Conservation (phyloP, 2,888 invertebrate species). For the Monochamus alternatus region DNA sequence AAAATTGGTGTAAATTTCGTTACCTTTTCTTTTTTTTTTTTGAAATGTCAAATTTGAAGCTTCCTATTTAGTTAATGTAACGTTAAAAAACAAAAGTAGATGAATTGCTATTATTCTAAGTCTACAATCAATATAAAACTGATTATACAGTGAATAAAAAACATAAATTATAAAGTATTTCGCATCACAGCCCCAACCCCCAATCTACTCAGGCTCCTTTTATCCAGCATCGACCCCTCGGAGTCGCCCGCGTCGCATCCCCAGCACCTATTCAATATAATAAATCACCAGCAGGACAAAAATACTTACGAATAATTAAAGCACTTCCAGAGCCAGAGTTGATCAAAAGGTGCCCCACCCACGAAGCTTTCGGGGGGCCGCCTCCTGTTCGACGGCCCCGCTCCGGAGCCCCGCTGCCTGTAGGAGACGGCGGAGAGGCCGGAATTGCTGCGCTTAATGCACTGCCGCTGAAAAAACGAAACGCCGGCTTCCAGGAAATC, state of each 20-base stretch:
- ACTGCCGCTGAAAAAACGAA: conserved; percentile 74
- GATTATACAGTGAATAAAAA: not conserved
- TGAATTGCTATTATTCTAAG: no score
- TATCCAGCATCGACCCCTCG: not conserved
- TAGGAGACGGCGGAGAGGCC: conserved; percentile 72
- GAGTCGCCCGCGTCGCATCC: not conserved
- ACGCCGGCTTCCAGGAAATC: conserved; percentile 79
- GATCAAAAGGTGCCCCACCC: conserved; percentile 75
- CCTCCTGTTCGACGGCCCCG: conserved; percentile 65
- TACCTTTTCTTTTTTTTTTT: no score
- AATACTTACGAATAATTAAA: conserved; percentile 74
- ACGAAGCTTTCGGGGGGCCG: conserved; percentile 74
- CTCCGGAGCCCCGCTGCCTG: conserved; percentile 73
- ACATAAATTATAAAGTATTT: not conserved
- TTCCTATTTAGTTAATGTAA: no score
- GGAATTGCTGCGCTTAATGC: conserved; percentile 74
- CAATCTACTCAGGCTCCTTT: not conserved
- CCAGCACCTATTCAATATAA: conserved; percentile 28
- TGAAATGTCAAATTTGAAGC: no score
- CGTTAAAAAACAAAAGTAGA: no score
- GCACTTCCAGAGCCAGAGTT: conserved; percentile 80
- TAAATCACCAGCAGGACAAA: conserved; percentile 29
- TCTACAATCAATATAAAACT: not conserved
- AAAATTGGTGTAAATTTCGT: no score
- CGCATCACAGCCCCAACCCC: not conserved